Base-by-base conservation (phyloP, 1,140 invertebrate species). In the Pseudobourletiella spinata region DNA sequence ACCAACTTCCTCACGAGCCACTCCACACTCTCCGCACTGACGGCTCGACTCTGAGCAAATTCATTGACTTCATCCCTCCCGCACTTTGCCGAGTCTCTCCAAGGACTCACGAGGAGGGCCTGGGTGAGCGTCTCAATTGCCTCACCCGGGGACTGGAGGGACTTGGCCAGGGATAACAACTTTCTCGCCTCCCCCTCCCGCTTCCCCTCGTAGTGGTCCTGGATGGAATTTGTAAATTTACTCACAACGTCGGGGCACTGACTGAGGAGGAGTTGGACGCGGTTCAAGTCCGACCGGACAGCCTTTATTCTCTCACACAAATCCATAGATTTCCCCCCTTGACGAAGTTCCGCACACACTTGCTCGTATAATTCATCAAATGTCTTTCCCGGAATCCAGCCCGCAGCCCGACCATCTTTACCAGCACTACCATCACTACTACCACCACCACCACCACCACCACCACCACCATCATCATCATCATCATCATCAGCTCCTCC, bases 311-410 rank as follows among this genome's bases (percentile, higher is more conserved):
- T 22, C 14, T 67, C 50, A 14, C 61, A 51, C 39, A 67, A 57
- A 28, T 25, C 22, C 11, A 59, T 50, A 20, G 61, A 62, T 32
- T 63, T 64, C 26, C 43, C 52, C n/a, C 20, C 29, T 46, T 30
- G 32, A 8, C 61, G 28, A 2, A 66, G 28, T 14, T 35, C 22
- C 16, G 55, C 39, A 43, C 65, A 63, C 30, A 63, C 52, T n/a
- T 63, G 57, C n/a, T 30, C 2, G 24, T 64, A 67, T 3, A 67
- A 43, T 43, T 63, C 62, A 43, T 67, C 65, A 61, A 67, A 67
- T 48, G 24, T 35, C 18, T 51, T 46, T 39, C 8, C 32, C 8
- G 8, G 32, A 39, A 39, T n/a, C n/a, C 22, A 29, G 32, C 8
- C 32, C n/a, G 8, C 20, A 39, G n/a, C 32, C n/a, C n/a, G 32